Conservation (phyloP, 2,888 invertebrate genomes). For the Polietes domitor region DNA sequence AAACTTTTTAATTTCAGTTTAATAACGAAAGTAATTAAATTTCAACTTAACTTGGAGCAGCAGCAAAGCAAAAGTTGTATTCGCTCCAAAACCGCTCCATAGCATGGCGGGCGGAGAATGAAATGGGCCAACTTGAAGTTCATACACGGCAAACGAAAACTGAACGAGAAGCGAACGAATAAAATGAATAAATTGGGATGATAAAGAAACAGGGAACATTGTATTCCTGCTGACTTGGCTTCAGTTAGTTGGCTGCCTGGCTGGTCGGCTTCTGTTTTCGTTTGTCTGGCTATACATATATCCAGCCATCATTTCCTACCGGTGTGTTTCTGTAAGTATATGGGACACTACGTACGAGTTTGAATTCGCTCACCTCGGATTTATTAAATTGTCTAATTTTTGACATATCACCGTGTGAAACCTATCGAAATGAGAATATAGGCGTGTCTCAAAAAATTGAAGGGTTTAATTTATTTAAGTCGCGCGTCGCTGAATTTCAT, state of each 20-base stretch:
- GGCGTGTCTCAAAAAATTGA: too few species aligned
- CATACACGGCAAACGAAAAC: constrained; percentile 10
- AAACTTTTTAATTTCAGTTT: constrained; percentile 40
- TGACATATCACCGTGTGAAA: too few species aligned
- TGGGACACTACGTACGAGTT: too few species aligned
- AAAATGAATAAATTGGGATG: constrained; percentile 38
- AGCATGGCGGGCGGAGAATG: background rate
- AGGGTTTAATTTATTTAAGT: too few species aligned
- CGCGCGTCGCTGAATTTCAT: too few species aligned
- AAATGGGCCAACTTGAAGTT: constrained; percentile 5
- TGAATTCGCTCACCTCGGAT: too few species aligned
- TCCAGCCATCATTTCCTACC: background rate
- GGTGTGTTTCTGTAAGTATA: too few species aligned
- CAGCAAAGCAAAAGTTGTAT: constrained; percentile 19
- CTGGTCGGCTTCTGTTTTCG: background rate
- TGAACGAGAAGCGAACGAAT: constrained; percentile 18
- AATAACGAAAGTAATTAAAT: constrained; percentile 41
- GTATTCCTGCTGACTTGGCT: constrained; percentile 20
- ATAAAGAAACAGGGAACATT: constrained; percentile 26
- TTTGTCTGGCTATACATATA: background rate
- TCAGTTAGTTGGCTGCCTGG: background rate
- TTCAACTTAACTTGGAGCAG: constrained; percentile 36
- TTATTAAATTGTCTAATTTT: too few species aligned
- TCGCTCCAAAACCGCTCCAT: background rate
- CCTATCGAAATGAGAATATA: too few species aligned